phyloP scores from a whole-genome alignment of 2,113 vertebrate genomes.

The Pithys albifrons region DNA sequence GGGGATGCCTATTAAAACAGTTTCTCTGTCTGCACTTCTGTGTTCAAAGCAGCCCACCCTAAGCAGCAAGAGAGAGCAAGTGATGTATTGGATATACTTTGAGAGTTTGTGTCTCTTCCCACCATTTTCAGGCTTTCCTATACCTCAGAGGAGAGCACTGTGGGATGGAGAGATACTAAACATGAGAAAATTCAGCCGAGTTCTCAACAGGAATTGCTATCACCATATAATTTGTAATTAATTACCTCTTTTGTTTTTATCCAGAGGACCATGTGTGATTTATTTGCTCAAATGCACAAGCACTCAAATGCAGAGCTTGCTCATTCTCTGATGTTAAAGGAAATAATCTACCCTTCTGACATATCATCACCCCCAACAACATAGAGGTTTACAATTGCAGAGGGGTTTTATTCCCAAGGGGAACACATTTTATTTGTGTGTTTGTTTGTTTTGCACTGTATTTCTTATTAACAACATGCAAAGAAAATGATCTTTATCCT shows the following conservation, averaged over 20 bases:
- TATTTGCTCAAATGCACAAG: conserved; percentile 36
- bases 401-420: not conserved
- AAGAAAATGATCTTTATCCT: not conserved
- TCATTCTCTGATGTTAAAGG: not conserved
- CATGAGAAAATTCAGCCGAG: not conserved
- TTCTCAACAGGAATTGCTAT: conserved; percentile 27
- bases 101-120: not conserved
- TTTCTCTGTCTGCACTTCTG: not conserved
- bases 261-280: not conserved
- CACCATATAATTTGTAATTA: conserved; percentile 62
- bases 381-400: not conserved
- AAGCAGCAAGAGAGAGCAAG: not conserved
- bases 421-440: not conserved
- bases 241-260: conserved; percentile 65
- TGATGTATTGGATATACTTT: not conserved
- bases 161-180: conserved; percentile 64
- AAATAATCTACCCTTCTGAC: not conserved
- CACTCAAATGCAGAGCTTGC: not conserved
- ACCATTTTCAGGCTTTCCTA: conserved; percentile 2
- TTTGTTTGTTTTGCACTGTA: not conserved
- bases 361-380: not conserved
- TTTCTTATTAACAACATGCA: not conserved
- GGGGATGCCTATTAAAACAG: not conserved
- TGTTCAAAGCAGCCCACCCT: not conserved
- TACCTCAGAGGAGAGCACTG: conserved; percentile 75